A percentile compares a stretch with the other conserved stretches of the same genome.
Evolutionary conservation across 2,113 vertebrate species (phyloP).

Genomic region (Pluvialis apricaria): DNA sequence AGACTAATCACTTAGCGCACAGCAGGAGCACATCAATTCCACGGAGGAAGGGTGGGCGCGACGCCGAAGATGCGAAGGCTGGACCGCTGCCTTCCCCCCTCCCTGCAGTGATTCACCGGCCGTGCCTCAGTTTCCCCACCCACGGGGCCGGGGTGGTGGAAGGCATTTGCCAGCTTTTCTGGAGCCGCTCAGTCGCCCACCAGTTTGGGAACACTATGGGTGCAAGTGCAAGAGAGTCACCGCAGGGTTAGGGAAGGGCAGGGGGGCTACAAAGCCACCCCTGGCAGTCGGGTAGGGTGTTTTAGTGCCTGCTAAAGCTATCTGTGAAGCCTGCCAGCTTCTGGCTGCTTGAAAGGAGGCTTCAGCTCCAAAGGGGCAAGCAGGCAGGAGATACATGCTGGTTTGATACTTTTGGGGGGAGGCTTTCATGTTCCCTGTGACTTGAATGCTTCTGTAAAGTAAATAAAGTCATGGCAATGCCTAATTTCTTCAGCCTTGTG

Average conservation of each 20-base stretch:
- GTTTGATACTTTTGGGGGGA: background rate
- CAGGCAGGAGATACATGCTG: background rate
- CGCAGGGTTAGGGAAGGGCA: background rate
- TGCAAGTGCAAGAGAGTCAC: background rate
- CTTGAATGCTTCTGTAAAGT: no score
- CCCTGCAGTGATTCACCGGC: accelerated
- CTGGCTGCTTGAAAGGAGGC: background rate
- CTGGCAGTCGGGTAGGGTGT: accelerated
- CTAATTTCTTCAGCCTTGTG: background rate
- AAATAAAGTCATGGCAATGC: background rate
- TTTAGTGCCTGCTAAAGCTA: background rate
- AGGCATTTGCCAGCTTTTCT: background rate
- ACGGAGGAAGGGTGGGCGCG: background rate
- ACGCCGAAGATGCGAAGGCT: background rate
- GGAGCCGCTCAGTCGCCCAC: accelerated
- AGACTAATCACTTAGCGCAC: slow-evolving; percentile 11
- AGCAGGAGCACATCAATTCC: slow-evolving; percentile 19
- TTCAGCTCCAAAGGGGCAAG: no score
- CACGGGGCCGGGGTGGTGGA: accelerated
- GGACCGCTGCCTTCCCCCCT: background rate
- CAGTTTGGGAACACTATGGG: accelerated
- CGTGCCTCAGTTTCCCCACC: background rate
- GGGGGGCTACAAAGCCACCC: background rate
- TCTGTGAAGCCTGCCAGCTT: background rate
- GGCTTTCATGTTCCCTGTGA: background rate